Conservation (phyloP, 2,888 invertebrate species). For the Phragmatobia fuliginosa region DNA sequence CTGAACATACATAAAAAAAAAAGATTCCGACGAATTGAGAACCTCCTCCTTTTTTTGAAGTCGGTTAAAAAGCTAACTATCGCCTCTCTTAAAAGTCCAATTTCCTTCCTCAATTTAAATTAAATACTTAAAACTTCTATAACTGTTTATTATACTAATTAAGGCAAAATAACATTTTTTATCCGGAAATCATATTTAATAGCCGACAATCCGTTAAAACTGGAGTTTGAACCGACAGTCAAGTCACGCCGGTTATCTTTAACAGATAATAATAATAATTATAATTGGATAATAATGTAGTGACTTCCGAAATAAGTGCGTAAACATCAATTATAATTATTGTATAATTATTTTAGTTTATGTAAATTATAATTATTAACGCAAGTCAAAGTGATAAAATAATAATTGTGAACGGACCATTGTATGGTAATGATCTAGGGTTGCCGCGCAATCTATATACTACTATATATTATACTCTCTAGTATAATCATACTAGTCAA, state of each 20-base stretch:
- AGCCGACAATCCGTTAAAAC: constrained; percentile 9
- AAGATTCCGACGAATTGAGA: too few species aligned
- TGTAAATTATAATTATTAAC: constrained; percentile 6
- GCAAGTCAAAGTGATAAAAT: constrained; percentile 29
- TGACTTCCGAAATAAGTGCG: constrained; percentile 25
- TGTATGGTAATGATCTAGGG: constrained; percentile 51
- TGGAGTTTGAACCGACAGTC: constrained; percentile 17
- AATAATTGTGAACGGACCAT: constrained; percentile 34
- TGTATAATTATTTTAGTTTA: constrained; percentile 26
- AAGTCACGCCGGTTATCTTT: not conserved
- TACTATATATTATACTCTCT: too few species aligned
- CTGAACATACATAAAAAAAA: too few species aligned
- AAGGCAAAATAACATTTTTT: constrained; percentile 1
- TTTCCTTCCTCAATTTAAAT: not conserved
- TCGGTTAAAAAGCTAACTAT: not conserved
- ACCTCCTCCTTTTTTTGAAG: too few species aligned
- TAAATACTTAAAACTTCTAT: not conserved
- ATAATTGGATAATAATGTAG: constrained; percentile 16
- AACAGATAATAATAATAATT: constrained; percentile 8
- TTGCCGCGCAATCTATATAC: constrained; percentile 19
- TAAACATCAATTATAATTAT: constrained; percentile 22
- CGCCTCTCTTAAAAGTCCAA: not conserved
- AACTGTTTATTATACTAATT: not conserved
- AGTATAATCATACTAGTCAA: too few species aligned
- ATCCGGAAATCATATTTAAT: constrained; percentile 14